Evolutionary conservation across 2,113 vertebrate species (phyloP), one percentile per base, ranked within the genome.

Genomic region (Rutilus rutilus): DNA sequence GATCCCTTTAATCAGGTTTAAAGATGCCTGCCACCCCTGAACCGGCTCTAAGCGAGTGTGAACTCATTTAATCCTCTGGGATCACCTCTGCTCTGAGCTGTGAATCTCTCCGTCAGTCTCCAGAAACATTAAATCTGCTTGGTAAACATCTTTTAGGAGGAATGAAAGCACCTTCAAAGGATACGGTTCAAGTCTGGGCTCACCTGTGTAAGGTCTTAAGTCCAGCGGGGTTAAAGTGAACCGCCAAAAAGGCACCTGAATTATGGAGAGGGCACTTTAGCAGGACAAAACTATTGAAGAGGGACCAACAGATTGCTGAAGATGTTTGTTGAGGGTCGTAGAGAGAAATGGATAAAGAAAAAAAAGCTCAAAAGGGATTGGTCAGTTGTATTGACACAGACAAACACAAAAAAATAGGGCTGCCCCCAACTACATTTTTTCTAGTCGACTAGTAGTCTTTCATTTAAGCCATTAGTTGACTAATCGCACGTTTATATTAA

Each of bases 1-100:
- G 25, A 89, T 85, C 85, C 82, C 59, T 71, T 50, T 86, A 88
- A 85, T 88, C 89, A 67, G 62, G 50, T 78, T 69, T 85, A 47
- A 77, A 59, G 69, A 83, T 25, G 86, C 50, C 23, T 27, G 62
- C 73, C 65, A 77, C 78, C 79, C 60, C 27, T 65, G 69, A 73
- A 64, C 60, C 62, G 62, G 23, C n/a, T 87, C 30, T 74, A 77
- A 83, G 50, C 9, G 6, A 67, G 64, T 52, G 77, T 77, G 73
- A 42, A 86, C 25, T 82, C n/a, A 27, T 52, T 60, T 87, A 89
- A 89, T 87, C 83, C 62, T 36, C 65, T 67, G 64, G 83, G 83
- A 78, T 80, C 85, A 59, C 25, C 57, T 39, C 50, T 50, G 19
- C 54, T 79, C 30, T 73, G 17, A 57, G 50, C 50, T 23, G 3